Base-by-base conservation (phyloP, 2,113 vertebrate genomes). In the Machaerirhynchus nigripectus region DNA sequence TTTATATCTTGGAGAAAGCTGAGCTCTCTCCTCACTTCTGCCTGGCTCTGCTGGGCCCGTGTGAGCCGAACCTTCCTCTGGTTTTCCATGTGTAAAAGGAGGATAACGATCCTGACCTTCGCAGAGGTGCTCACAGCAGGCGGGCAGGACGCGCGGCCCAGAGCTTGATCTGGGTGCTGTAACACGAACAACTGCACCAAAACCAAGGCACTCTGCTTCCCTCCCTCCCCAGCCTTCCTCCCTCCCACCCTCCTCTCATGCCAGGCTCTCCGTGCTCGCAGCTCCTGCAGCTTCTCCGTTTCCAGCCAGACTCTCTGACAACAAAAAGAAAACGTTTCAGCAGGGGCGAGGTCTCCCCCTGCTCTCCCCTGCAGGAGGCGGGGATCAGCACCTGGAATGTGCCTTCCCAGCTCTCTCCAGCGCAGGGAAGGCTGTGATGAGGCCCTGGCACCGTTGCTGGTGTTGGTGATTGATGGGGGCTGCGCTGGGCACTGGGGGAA, bases 301-400 rank as follows among this genome's bases (percentile, higher is more conserved):
- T 50, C 42, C 8, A 82, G 53, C 30, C 76, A 39, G 65, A 76
- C 64, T 64, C 33, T 20, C 26, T 26, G 63, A 83, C 75, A 90
- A 76, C 52, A 65, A 50, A 79, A 92, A 94, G 83, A 71, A 97
- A 94, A 60, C 69, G 74, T 46, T 76, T 65, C 44, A 82, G 90
- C 37, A 26, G 56, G 33, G 2, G 7, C 1, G 0, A 8, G 42
- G 64, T 30, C 47, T 80, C 39, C 49, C 52, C 35, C 30, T 30
- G 52, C 60, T 57, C 67, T 68, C 20, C 69, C 37, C 61, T 50
- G 88, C 74, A 44, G 87, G 73, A 75, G 49, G 50, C 64, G 28
- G 52, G 84, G 90, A 87, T 93, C 30, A 12, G 46, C 67, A 52
- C 31, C 26, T 71, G 71, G 42, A 49, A 30, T 1, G 39, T 7